These are phyloP conservation scores for Lacanobia wlatinum DNA, from an alignment of 2,888 invertebrate species.

Conservation along the genomic window DNA sequence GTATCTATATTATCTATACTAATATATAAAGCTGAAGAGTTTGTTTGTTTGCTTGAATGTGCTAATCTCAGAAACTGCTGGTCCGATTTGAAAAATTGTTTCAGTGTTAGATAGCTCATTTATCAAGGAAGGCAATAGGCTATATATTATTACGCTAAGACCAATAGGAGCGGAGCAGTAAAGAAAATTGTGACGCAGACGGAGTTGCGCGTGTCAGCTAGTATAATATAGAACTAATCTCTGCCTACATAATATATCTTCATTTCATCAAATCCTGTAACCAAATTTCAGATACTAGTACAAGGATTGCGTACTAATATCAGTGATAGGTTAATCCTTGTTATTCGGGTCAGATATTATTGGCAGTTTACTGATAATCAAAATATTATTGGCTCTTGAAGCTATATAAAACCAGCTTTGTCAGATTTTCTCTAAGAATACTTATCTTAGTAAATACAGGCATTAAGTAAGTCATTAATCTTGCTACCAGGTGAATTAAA, in stretches of 20 bases:
- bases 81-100: too few relatives aligned
- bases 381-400: background rate
- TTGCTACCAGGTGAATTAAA: slow-evolving; percentile 11
- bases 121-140: too few relatives aligned
- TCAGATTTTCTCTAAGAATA: slow-evolving; percentile 12
- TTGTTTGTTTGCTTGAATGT: too few relatives aligned
- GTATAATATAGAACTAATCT: background rate
- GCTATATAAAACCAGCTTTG: background rate
- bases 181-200: too few relatives aligned
- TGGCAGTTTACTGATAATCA: slow-evolving; percentile 20
- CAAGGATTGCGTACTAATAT: background rate
- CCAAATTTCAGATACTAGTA: background rate
- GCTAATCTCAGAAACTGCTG: too few relatives aligned
- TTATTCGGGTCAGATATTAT: slow-evolving; percentile 20
- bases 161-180: too few relatives aligned
- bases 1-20: too few relatives aligned
- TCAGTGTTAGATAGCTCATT: too few relatives aligned
- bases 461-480: slow-evolving; percentile 10
- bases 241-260: background rate
- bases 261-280: background rate
- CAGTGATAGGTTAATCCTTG: background rate
- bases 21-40: too few relatives aligned
- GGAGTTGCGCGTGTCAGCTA: too few relatives aligned
- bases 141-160: too few relatives aligned
- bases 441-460: background rate